Base-by-base conservation (phyloP, 2,888 invertebrate genomes). In the Phyllotreta cruciferae region DNA sequence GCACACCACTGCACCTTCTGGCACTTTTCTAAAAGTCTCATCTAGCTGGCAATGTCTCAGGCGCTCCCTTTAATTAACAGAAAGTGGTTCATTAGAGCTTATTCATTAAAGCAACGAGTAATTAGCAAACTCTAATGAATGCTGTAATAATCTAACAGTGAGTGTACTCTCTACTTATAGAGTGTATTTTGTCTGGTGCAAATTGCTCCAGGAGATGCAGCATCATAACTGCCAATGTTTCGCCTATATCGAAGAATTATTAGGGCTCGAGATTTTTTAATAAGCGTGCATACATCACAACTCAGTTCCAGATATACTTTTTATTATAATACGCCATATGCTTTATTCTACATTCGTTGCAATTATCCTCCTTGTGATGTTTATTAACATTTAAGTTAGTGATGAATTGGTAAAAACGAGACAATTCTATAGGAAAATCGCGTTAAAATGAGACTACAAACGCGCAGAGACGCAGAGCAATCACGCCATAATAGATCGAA, bases 11-110 rank as follows among this genome's bases (percentile, higher is more conserved):
- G 69, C 36, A 34, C 58, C 70, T 6, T 6, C 73, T 70, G 70
- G 71, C 74, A 77, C 74, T 77, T 78, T 73, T 78, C 77, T 74
- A 71, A 71, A 73, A 74, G 74, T 76, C 77, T 76, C 77, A 74
- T 78, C 77, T 77, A 78, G 77, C 75, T 75, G 75, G 71, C 76
- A 75, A 75, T 77, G 76, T 79, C 77, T 78, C 75, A 75, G 78
- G 77, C 79, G 78, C 78, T 79, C 79, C 89, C 90, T 90, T 90
- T 90, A 90, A 90, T 90, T 90, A 90, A 90, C 90, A 90, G 89
- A 90, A 90, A 90, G 90, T 90, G 90, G 90, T 90, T 90, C 90
- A 90, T 90, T 90, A 90, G 90, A 89, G 90, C 89, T 90, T 90
- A 90, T 90, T 90, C 90, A 90, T 90, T 90, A 90, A 89, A 90